Conservation (phyloP, 2,888 invertebrate species). For the Ethmia dodecea region DNA sequence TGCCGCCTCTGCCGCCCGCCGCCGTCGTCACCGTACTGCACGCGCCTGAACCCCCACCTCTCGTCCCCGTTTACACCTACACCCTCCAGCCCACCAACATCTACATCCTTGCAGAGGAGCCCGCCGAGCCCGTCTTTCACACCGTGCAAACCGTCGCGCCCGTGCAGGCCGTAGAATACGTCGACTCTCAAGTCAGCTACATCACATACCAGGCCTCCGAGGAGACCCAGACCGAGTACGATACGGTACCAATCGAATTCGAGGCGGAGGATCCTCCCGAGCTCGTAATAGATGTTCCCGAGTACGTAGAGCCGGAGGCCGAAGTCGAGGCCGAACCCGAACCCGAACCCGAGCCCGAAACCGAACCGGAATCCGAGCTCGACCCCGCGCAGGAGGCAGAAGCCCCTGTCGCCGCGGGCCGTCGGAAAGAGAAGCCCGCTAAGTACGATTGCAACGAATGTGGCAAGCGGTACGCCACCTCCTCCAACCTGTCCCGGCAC, state of each 20-base stretch:
- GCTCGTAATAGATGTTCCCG: neutral
- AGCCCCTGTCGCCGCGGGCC: neutral
- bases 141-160: slow-evolving; percentile 42
- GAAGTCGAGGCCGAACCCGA: slow-evolving; percentile 13
- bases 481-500: slow-evolving; percentile 92
- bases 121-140: slow-evolving; percentile 42
- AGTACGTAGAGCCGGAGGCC: neutral
- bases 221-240: slow-evolving; percentile 22
- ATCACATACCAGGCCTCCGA: slow-evolving; percentile 36
- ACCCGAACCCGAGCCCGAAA: slow-evolving; percentile 1
- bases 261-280: slow-evolving; percentile 1
- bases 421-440: slow-evolving; percentile 65
- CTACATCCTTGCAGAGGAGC: slow-evolving; percentile 51
- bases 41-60: slow-evolving; percentile 50
- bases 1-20: slow-evolving; percentile 85
- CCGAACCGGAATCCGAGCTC: neutral
- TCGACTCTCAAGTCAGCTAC: slow-evolving; percentile 45
- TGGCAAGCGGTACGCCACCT: slow-evolving; percentile 93
- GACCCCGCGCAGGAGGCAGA: neutral
- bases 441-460: slow-evolving; percentile 83
- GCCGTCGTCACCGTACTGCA: slow-evolving; percentile 63
- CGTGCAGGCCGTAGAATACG: slow-evolving; percentile 34
- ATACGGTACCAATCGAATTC: neutral
- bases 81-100: slow-evolving; percentile 78
- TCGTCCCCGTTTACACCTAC: slow-evolving; percentile 78